These are phyloP conservation scores for Cyanoramphus novaezelandiae DNA, from an alignment of 2,113 vertebrate genomes.

Conservation along the genomic window DNA sequence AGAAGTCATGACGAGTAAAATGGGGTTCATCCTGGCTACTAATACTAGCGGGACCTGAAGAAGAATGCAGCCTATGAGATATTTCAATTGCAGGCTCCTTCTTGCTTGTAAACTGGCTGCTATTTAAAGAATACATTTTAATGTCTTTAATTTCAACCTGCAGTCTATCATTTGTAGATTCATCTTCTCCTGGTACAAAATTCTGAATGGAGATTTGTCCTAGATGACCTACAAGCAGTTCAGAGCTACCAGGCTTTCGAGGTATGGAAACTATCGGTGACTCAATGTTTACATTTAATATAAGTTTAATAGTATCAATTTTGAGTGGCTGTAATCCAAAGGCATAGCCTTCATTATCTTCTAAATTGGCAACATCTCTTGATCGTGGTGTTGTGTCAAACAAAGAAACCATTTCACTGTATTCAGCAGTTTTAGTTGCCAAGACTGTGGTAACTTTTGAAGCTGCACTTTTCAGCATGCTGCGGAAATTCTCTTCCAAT, in stretches of 20 bases:
- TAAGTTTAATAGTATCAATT: conserved; percentile 87
- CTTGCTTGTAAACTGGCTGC: conserved; percentile 77
- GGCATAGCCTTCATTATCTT: conserved; percentile 75
- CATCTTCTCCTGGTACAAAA: conserved; percentile 85
- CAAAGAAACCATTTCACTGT: conserved; percentile 94
- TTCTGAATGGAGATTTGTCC: conserved; percentile 95
- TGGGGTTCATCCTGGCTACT: conserved; percentile 82
- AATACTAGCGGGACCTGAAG: conserved; percentile 53
- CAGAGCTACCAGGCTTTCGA: conserved; percentile 90
- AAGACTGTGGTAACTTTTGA: conserved; percentile 93
- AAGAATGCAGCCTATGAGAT: not conserved
- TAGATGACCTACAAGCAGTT: conserved; percentile 91
- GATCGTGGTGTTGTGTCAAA: conserved; percentile 85
- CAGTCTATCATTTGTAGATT: conserved; percentile 82
- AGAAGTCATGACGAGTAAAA: conserved; percentile 95
- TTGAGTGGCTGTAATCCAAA: conserved; percentile 22
- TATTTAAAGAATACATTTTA: conserved; percentile 92
- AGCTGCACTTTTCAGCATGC: conserved; percentile 92
- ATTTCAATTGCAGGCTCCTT: conserved; percentile 55
- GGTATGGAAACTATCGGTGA: conserved; percentile 94
- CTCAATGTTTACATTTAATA: conserved; percentile 91
- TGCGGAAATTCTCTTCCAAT: conserved; percentile 91
- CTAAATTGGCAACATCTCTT: conserved; percentile 74
- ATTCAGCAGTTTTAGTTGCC: conserved; percentile 93
- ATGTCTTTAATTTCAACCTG: conserved; percentile 95